Evolutionary conservation across 2,888 invertebrate species (phyloP), one percentile per base, ranked within the genome.

Genomic region (Amblyjoppa proteus): DNA sequence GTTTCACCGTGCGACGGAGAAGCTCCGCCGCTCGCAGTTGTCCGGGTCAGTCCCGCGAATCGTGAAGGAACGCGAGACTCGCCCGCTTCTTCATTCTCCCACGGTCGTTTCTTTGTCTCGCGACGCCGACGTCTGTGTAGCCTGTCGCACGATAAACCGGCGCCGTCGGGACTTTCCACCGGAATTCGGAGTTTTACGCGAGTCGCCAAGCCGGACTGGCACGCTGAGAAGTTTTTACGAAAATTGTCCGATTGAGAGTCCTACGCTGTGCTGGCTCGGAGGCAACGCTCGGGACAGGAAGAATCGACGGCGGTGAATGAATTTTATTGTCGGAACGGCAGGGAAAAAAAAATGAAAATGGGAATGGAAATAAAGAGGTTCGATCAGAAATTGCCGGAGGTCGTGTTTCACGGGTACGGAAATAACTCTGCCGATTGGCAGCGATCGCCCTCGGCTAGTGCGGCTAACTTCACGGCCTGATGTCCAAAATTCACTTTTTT

Each of bases 121-220:
- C 74, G n/a, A 64, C 49, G 41, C 45, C 53, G 45, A 83, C 69
- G 20, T 74, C 51, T 75, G 74, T 49, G 56, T 49, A 49, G 53
- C 68, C 79, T 71, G 64, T 70, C 64, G 45, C 61, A 78, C 84
- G 70, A 78, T 85, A 81, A 85, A 53, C 84, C 81, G 84, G 78
- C 84, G 84, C 84, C 84, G 81, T 64, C 74, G 69, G 81, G 81
- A 78, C 78, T 74, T 78, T 85, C 69, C 74, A 75, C 81, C 66
- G 78, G 77, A 85, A 85, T 81, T 81, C 69, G 34, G 74, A 78
- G 81, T 81, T 81, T 49, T 80, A 64, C 71, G 76, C 51, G 66
- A 58, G 58, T 16, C 31, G 58, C 51, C 68, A 61, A 51, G 68
- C 13, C n/a, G 53, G 45, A 61, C 31, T 58, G 4, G 73, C 73